phyloP scores from a whole-genome alignment of 1,140 invertebrate species.

The Drosophila obscura region DNA sequence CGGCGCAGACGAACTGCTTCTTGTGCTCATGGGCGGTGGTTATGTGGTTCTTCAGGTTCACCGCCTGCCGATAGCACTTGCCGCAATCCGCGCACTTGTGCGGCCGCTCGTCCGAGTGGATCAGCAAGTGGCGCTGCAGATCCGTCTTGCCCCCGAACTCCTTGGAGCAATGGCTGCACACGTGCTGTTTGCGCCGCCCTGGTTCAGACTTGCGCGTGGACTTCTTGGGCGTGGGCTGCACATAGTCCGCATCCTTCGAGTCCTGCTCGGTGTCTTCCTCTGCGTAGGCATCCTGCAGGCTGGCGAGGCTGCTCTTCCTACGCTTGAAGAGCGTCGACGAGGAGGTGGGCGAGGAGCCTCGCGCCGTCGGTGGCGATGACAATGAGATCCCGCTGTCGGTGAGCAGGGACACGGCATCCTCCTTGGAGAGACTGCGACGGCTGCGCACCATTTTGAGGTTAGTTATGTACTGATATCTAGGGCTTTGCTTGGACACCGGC shows the following conservation, averaged over 20 bases:
- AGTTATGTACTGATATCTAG: constrained; percentile 23
- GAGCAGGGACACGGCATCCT: constrained; percentile 69
- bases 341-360: constrained; percentile 44
- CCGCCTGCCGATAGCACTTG: constrained; percentile 88
- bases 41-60: constrained; percentile 89
- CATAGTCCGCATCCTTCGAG: constrained; percentile 48
- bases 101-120: constrained; percentile 86
- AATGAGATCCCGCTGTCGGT: constrained; percentile 79
- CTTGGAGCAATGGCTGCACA: constrained; percentile 84
- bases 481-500: constrained; percentile 55
- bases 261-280: constrained; percentile 49
- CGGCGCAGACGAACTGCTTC: constrained; percentile 87
- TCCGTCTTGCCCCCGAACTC: constrained; percentile 84
- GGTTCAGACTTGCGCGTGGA: constrained; percentile 48
- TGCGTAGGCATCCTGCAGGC: constrained; percentile 44
- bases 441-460: constrained; percentile 71
- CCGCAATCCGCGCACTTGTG: constrained; percentile 90
- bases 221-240: constrained; percentile 61
- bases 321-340: constrained; percentile 31
- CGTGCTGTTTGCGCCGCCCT: constrained; percentile 60
- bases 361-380: constrained; percentile 72
- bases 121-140: constrained; percentile 84
- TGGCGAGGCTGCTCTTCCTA: constrained; percentile 63
- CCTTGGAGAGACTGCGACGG: constrained; percentile 77
- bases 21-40: constrained; percentile 85